Evolutionary conservation across 2,797 vertebrate species (phyloP).

Genomic region (Linurgus olivaceus): DNA sequence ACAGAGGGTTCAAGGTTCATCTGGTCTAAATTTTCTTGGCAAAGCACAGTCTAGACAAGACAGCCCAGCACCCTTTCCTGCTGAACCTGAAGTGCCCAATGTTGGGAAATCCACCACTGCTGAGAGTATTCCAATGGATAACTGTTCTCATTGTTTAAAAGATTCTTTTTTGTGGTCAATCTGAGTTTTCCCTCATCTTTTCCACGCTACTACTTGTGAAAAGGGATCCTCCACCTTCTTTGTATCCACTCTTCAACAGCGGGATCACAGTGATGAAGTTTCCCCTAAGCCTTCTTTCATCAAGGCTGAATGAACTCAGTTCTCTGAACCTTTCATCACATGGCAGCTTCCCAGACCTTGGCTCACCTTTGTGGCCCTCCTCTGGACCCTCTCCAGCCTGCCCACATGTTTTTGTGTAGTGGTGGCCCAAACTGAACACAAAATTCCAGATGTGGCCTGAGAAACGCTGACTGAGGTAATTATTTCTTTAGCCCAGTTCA

Average conservation of each 20-base stretch:
- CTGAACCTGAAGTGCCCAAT: fast-evolving
- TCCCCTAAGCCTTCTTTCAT: not conserved
- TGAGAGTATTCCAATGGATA: not conserved
- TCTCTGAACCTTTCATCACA: not conserved
- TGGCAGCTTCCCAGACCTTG: not conserved
- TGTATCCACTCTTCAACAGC: not conserved
- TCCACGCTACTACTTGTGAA: not conserved
- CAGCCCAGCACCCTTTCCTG: not conserved
- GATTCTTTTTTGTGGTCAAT: fast-evolving
- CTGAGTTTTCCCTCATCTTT: not conserved
- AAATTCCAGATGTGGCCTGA: not conserved
- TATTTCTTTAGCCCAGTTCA: not conserved
- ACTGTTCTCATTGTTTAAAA: not conserved
- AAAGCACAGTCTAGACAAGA: not conserved
- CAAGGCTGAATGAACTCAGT: not conserved
- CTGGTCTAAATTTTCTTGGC: not conserved
- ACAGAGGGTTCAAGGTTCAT: not conserved
- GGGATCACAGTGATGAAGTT: not conserved
- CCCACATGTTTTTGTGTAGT: not conserved
- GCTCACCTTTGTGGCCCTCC: not conserved
- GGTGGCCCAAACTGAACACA: not conserved
- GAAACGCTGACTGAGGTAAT: not conserved
- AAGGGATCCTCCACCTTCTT: not conserved
- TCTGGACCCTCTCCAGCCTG: not conserved
- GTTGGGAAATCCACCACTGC: not conserved